Conservation (phyloP, 2,888 invertebrate species). For the Tigriopus californicus region DNA sequence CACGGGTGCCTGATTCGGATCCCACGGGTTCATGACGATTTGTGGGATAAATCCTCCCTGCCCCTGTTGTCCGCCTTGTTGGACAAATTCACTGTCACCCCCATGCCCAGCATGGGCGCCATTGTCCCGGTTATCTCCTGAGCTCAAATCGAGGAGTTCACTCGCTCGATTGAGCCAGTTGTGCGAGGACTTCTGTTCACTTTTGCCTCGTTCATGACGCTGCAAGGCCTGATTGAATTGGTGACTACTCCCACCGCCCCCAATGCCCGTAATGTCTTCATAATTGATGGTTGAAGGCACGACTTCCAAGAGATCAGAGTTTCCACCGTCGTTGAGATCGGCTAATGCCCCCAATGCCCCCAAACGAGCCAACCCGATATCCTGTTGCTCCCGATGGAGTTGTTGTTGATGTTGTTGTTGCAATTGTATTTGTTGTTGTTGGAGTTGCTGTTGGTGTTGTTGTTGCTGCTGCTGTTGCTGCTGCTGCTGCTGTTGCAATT, state of each 20-base stretch:
- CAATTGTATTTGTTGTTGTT: neutral
- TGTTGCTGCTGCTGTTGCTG: neutral
- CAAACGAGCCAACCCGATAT: slow-evolving; percentile 1
- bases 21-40: slow-evolving; percentile 14
- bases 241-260: too few species aligned
- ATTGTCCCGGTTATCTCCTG: neutral
- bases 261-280: neutral
- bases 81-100: too few species aligned
- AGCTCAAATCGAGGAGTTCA: slow-evolving; percentile 7
- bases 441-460: neutral
- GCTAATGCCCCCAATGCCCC: neutral
- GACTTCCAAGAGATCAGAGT: neutral
- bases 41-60: slow-evolving; percentile 6
- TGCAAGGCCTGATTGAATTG: neutral
- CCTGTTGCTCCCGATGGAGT: neutral
- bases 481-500: neutral
- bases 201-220: neutral
- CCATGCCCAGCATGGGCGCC: neutral
- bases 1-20: neutral
- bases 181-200: neutral
- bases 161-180: neutral
- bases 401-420: neutral
- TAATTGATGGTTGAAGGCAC: neutral
- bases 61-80: neutral
- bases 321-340: neutral